A percentile compares a stretch with the other conserved stretches of the same genome.
Evolutionary conservation across 2,113 vertebrate genomes (phyloP).

Genomic region (Corythaixoides concolor): DNA sequence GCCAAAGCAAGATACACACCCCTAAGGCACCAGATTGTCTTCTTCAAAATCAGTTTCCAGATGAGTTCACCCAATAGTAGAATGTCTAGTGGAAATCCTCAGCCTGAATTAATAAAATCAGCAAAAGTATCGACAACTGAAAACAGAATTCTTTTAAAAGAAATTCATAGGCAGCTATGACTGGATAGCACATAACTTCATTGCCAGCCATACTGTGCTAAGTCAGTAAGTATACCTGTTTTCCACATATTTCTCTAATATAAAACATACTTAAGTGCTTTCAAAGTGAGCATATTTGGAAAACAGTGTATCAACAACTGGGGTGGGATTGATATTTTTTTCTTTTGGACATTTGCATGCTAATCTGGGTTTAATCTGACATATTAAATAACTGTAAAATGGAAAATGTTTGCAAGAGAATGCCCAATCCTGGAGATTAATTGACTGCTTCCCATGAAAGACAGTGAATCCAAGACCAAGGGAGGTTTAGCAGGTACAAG

Average conservation of each 20-base stretch:
- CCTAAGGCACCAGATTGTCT: not conserved
- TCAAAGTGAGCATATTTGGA: not conserved
- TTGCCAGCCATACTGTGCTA: accelerated
- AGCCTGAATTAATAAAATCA: not conserved
- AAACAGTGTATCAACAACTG: not conserved
- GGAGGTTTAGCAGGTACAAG: not conserved
- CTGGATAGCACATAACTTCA: not conserved
- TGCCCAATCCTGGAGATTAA: not conserved
- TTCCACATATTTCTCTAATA: not conserved
- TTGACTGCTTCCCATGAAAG: not conserved
- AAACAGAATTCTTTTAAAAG: not conserved
- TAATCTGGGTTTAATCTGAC: not conserved
- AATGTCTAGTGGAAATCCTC: not conserved
- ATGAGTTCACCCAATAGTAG: not conserved
- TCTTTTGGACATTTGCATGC: not conserved
- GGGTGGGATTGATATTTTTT: not conserved
- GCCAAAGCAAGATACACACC: not conserved
- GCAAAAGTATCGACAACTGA: not conserved
- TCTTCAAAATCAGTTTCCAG: not conserved
- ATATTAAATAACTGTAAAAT: not conserved
- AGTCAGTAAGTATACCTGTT: not conserved
- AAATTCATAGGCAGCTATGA: not conserved
- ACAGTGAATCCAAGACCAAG: not conserved
- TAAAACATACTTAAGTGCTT: not conserved
- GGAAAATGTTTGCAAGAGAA: not conserved